Conservation (phyloP, 2,113 vertebrate genomes). For the Burhinus bistriatus region DNA sequence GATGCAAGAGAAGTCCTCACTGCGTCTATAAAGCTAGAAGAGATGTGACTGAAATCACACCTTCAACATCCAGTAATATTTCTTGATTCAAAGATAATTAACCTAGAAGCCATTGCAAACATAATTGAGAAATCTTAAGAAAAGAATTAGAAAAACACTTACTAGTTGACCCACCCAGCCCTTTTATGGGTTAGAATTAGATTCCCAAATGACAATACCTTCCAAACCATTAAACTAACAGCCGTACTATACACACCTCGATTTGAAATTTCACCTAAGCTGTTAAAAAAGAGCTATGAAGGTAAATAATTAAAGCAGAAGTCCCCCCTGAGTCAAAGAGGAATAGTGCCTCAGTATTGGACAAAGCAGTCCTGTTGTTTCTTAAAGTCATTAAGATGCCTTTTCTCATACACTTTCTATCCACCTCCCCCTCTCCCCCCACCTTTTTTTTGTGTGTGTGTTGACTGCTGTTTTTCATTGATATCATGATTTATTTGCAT, state of each 20-base stretch:
- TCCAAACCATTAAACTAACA: neutral
- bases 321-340: neutral
- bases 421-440: neutral
- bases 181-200: neutral
- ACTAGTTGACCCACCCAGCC: neutral
- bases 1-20: neutral
- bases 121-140: neutral
- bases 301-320: neutral
- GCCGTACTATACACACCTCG: neutral
- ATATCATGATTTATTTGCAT: neutral
- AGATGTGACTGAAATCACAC: neutral
- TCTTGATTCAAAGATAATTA: neutral
- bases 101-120: neutral
- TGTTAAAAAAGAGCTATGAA: neutral
- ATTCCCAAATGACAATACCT: neutral
- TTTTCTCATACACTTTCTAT: neutral
- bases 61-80: neutral
- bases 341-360: neutral
- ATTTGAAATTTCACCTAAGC: neutral
- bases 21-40: neutral
- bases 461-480: neutral
- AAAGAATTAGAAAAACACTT: neutral
- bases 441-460: rapidly evolving
- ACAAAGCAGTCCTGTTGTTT: neutral
- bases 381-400: neutral